Conservation (phyloP, 2,888 invertebrate genomes). For the Oscheius sp. region DNA sequence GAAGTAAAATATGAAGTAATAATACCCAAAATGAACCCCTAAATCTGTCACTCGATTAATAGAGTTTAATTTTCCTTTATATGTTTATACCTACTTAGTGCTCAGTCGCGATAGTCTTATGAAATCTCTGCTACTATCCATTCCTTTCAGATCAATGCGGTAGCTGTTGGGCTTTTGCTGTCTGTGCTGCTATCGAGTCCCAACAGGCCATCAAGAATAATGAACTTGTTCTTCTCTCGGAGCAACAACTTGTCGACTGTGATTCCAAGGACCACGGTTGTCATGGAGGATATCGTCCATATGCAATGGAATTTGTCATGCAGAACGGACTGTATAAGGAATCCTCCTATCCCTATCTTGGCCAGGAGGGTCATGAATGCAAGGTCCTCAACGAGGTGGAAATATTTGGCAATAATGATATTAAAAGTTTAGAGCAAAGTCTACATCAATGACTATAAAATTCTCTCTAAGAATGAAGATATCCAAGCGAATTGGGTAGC, state of each 20-base stretch:
- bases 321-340: constrained; percentile 52
- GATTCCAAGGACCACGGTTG: constrained; percentile 57
- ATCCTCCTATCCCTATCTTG: constrained; percentile 42
- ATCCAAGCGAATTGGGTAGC: background rate
- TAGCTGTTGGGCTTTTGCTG: constrained; percentile 62
- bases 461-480: constrained; percentile 47
- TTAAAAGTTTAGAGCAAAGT: constrained; percentile 32
- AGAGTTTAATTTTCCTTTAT: too few relatives aligned
- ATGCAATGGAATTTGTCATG: constrained; percentile 53
- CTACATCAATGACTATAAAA: constrained; percentile 42
- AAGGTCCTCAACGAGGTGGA: background rate
- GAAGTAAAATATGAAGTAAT: too few relatives aligned
- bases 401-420: background rate
- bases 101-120: too few relatives aligned
- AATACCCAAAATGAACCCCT: too few relatives aligned
- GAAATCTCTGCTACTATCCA: too few relatives aligned
- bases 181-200: constrained; percentile 55
- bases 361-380: constrained; percentile 38
- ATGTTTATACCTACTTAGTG: too few relatives aligned
- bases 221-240: too few relatives aligned
- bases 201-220: constrained; percentile 49
- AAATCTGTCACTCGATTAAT: too few relatives aligned
- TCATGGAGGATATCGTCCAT: constrained; percentile 52
- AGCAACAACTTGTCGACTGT: constrained; percentile 64
- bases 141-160: too few relatives aligned